Percentiles rank a stretch among this genome's conserved stretches.
Evolutionary conservation across 2,888 invertebrate genomes (phyloP).

Genomic region (Dicyrtoma fusca): DNA sequence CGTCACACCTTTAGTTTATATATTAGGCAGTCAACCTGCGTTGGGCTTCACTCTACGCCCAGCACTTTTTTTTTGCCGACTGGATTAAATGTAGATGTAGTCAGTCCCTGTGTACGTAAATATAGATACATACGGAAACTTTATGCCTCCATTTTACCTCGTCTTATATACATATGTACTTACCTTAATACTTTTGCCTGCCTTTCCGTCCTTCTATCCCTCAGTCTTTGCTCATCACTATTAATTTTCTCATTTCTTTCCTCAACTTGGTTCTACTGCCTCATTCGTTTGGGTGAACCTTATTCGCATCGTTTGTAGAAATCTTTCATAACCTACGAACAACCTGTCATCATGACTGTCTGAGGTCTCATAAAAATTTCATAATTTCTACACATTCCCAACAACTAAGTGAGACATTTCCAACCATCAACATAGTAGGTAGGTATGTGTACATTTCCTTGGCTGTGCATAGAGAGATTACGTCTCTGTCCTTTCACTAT

Average conservation of each 20-base stretch:
- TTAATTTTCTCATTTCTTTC: slow-evolving; percentile 42
- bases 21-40: too few relatives aligned
- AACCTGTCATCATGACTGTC: slow-evolving; percentile 23
- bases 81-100: too few relatives aligned
- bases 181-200: too few relatives aligned
- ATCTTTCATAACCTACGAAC: slow-evolving; percentile 25
- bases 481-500: too few relatives aligned
- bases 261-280: slow-evolving; percentile 46
- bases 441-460: too few relatives aligned
- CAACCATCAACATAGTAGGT: not conserved
- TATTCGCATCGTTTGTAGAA: slow-evolving; percentile 35
- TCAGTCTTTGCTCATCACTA: slow-evolving; percentile 38
- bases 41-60: too few relatives aligned
- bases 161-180: too few relatives aligned
- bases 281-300: slow-evolving; percentile 37
- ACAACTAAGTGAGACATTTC: not conserved
- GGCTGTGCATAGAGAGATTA: too few relatives aligned
- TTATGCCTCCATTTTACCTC: too few relatives aligned
- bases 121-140: too few relatives aligned
- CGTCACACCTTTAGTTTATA: slow-evolving; percentile 39
- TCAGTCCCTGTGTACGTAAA: too few relatives aligned
- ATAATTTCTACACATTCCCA: slow-evolving; percentile 1
- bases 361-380: slow-evolving; percentile 25
- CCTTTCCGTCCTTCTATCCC: slow-evolving; percentile 13
- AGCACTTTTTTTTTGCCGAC: too few relatives aligned